Evolutionary conservation across 2,797 vertebrate genomes (phyloP).

Genomic region (Rhabdomys pumilio): DNA sequence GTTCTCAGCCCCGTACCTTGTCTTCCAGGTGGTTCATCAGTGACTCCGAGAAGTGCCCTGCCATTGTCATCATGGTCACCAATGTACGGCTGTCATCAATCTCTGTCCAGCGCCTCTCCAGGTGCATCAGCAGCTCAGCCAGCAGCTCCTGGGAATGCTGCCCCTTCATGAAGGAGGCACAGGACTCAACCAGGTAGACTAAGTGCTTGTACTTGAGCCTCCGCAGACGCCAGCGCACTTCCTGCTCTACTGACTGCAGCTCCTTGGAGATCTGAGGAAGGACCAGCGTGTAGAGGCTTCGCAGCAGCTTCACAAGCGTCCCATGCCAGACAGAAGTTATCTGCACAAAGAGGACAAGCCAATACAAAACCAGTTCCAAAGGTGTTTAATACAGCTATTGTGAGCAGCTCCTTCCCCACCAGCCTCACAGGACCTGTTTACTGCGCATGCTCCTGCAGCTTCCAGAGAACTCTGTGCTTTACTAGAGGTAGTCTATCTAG

Average conservation of each 20-base stretch:
- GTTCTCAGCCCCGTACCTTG: constrained; percentile 91
- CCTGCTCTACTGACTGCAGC: constrained; percentile 92
- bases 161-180: not conserved
- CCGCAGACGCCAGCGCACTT: constrained; percentile 94
- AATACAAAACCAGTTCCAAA: no score
- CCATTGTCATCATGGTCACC: constrained; percentile 89
- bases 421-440: not conserved
- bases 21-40: constrained; percentile 95
- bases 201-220: constrained; percentile 92
- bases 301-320: constrained; percentile 90
- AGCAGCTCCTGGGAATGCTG: constrained; percentile 85
- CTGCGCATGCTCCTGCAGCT: not conserved
- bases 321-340: constrained; percentile 91
- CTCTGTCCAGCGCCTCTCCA: constrained; percentile 97
- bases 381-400: not conserved
- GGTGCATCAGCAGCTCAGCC: constrained; percentile 89
- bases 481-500: not conserved
- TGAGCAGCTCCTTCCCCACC: not conserved
- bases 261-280: constrained; percentile 72
- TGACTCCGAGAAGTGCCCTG: constrained; percentile 86
- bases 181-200: constrained; percentile 87
- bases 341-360: constrained; percentile 83
- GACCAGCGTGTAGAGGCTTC: constrained; percentile 88
- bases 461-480: not conserved
- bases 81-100: constrained; percentile 90